phyloP scores from a whole-genome alignment of 2,888 invertebrate species.

The Apomyelois bistriatella region DNA sequence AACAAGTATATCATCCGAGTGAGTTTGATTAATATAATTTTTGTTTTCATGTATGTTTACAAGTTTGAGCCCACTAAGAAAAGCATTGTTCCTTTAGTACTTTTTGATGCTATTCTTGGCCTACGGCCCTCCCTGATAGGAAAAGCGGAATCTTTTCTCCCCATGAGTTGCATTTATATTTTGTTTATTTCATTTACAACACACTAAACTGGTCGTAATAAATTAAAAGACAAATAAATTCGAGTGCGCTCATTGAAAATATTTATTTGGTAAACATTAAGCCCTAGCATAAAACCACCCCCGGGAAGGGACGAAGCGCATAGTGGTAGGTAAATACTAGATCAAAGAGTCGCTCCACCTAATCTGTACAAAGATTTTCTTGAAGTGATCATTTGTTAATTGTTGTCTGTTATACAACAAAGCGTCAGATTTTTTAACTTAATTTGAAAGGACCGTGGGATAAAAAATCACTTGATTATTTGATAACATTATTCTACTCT shows the following conservation, averaged over 20 bases:
- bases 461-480: background rate
- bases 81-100: too few relatives aligned
- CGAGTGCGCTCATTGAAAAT: conserved; percentile 62
- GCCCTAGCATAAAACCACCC: conserved; percentile 36
- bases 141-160: too few relatives aligned
- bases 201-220: conserved; percentile 37
- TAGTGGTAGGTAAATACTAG: conserved; percentile 56
- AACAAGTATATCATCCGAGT: too few relatives aligned
- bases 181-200: conserved; percentile 12
- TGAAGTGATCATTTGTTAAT: conserved; percentile 35
- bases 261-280: conserved; percentile 61
- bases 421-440: background rate
- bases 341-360: conserved; percentile 55
- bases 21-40: too few relatives aligned
- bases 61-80: too few relatives aligned
- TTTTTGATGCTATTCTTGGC: too few relatives aligned
- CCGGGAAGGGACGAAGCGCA: conserved; percentile 30
- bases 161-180: background rate
- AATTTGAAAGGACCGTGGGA: background rate
- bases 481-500: background rate
- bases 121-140: too few relatives aligned
- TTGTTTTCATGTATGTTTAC: too few relatives aligned
- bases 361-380: conserved; percentile 27
- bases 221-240: conserved; percentile 60
- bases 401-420: conserved; percentile 15